Percentiles rank a stretch among this genome's conserved stretches.
Evolutionary conservation across 2,797 vertebrate genomes (phyloP).

Genomic region (Myoxocephalus aenaeus): DNA sequence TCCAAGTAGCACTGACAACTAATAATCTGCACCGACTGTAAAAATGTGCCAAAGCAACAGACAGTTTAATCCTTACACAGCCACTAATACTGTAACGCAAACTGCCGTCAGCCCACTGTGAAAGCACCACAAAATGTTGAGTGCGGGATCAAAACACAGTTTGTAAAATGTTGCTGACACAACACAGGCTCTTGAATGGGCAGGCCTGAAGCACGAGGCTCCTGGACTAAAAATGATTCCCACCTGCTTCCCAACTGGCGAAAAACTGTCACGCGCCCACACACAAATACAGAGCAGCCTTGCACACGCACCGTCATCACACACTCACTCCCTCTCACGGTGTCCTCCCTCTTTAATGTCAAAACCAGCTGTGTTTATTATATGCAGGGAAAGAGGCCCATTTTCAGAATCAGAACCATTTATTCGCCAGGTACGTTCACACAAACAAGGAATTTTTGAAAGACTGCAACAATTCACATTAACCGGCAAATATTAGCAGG

Average conservation of each 20-base stretch:
- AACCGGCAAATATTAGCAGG: not conserved
- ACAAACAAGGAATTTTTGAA: too few species aligned
- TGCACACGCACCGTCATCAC: not conserved
- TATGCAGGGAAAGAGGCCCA: not conserved
- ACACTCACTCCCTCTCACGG: constrained; percentile 37
- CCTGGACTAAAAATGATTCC: constrained; percentile 61
- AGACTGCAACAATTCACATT: not conserved
- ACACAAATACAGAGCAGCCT: constrained; percentile 36
- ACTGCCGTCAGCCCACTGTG: constrained; percentile 25
- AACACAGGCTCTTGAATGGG: constrained; percentile 36
- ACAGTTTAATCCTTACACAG: constrained; percentile 17
- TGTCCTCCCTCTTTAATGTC: constrained; percentile 25
- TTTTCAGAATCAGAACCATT: too few species aligned
- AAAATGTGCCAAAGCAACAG: constrained; percentile 22
- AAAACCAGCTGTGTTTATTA: constrained; percentile 35
- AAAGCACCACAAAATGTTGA: constrained; percentile 3
- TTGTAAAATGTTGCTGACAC: constrained; percentile 49
- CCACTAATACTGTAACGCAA: constrained; percentile 10
- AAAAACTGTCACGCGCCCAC: constrained; percentile 51
- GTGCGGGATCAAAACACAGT: not conserved
- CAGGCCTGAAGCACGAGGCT: constrained; percentile 55
- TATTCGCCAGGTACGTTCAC: too few species aligned
- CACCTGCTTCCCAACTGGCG: constrained; percentile 35
- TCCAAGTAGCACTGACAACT: constrained; percentile 3
- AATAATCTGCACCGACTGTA: not conserved